Evolutionary conservation across 2,113 vertebrate species (phyloP).

Genomic region (Chrysochloris asiatica): DNA sequence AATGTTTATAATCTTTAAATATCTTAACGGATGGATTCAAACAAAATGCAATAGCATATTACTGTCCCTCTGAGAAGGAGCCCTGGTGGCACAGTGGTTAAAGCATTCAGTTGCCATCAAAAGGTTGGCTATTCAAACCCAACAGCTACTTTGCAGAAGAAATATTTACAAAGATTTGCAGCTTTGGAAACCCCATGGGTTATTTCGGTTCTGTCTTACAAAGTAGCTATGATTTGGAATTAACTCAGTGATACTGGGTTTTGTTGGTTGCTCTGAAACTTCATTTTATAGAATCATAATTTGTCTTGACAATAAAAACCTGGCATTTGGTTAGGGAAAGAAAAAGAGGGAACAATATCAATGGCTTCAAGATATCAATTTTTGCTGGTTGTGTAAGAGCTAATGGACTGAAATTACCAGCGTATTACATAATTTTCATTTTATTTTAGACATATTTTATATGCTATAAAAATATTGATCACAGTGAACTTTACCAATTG

Average conservation of each 20-base stretch:
- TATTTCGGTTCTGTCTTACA: too few relatives aligned
- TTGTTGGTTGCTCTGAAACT: neutral
- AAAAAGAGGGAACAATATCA: neutral
- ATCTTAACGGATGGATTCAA: neutral
- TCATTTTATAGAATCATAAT: neutral
- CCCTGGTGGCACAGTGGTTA: neutral
- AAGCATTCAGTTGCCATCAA: neutral
- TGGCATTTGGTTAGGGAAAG: neutral
- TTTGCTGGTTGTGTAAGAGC: neutral
- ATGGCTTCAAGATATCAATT: neutral
- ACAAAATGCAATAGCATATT: neutral
- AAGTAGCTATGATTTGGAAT: neutral
- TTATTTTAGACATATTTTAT: constrained; percentile 94
- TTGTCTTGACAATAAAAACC: neutral
- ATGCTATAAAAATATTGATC: constrained; percentile 97
- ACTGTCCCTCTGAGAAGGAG: neutral
- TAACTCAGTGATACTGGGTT: neutral
- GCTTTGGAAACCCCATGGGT: neutral
- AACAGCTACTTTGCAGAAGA: too few relatives aligned
- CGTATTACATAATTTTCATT: constrained; percentile 89
- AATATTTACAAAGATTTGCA: neutral
- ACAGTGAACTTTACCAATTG: constrained; percentile 95
- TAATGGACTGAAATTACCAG: constrained; percentile 76
- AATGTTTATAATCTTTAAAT: neutral
- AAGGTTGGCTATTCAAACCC: neutral